Conservation (phyloP, 2,797 vertebrate species). For the Leptodactylus fallax region DNA sequence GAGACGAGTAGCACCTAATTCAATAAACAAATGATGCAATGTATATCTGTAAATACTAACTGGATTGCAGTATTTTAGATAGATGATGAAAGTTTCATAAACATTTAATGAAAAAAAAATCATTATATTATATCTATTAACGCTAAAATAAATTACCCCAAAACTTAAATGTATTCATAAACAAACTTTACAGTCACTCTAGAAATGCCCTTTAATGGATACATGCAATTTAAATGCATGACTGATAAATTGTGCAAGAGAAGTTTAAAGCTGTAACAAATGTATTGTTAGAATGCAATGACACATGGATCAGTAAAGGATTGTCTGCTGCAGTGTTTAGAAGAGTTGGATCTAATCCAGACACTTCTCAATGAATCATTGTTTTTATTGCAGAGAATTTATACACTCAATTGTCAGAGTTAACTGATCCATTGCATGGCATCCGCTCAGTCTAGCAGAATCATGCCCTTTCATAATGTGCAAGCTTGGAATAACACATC, state of each 20-base stretch:
- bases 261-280: background rate
- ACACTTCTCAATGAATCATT: slow-evolving; percentile 57
- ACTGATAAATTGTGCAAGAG: slow-evolving; percentile 19
- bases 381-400: slow-evolving; percentile 59
- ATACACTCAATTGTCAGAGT: slow-evolving; percentile 55
- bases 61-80: too few species aligned
- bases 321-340: slow-evolving; percentile 40
- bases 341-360: slow-evolving; percentile 52
- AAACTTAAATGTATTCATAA: background rate
- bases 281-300: slow-evolving; percentile 52
- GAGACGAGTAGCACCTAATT: too few species aligned
- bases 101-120: too few species aligned
- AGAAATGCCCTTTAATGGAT: background rate
- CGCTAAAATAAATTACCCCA: background rate
- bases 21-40: too few species aligned
- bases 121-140: background rate
- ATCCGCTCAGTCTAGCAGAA: slow-evolving; percentile 37
- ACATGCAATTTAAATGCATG: slow-evolving; percentile 12
- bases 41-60: too few species aligned
- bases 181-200: background rate
- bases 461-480: slow-evolving; percentile 37
- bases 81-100: too few species aligned
- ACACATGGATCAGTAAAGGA: slow-evolving; percentile 30
- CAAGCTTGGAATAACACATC: slow-evolving; percentile 32
- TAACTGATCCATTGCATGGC: slow-evolving; percentile 54